Percentiles rank a stretch among this genome's conserved stretches.
Evolutionary conservation across 2,113 vertebrate genomes (phyloP).

Genomic region (Entomyzon cyanotis): DNA sequence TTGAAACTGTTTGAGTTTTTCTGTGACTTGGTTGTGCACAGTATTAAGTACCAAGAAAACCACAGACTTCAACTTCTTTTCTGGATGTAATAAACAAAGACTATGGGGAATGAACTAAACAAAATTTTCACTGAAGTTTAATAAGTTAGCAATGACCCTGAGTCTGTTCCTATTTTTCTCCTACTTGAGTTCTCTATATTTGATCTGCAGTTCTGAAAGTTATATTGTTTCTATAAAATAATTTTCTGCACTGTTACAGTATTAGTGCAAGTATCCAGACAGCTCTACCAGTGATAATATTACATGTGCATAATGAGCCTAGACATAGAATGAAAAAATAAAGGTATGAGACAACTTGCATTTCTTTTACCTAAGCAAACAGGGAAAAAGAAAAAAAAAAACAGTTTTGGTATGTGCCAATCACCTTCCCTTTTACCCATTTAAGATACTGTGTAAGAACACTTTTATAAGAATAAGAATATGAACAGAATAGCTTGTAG

Average conservation of each 20-base stretch:
- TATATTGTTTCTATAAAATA: not conserved
- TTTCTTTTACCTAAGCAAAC: not conserved
- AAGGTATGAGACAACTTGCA: not conserved
- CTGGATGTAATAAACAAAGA: not conserved
- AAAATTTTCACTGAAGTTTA: not conserved
- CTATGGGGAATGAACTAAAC: not conserved
- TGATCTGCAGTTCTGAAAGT: not conserved
- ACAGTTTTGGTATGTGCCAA: fast-evolving
- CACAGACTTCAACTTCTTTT: not conserved
- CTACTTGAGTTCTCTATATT: not conserved
- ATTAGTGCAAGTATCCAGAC: not conserved
- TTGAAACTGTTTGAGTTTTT: not conserved
- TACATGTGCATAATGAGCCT: not conserved
- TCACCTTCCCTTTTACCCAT: not conserved
- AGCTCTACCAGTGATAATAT: not conserved
- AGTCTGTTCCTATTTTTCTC: not conserved
- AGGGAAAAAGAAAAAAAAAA: not conserved
- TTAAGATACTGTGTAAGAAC: not conserved
- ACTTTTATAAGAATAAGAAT: not conserved
- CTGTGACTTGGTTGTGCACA: not conserved
- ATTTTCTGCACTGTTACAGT: not conserved
- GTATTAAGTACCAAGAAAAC: not conserved
- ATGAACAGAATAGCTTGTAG: not conserved
- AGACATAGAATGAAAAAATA: not conserved
- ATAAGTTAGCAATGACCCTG: not conserved